Evolutionary conservation across 1,140 invertebrate species (phyloP).

Genomic region (Microplitis demolitor): DNA sequence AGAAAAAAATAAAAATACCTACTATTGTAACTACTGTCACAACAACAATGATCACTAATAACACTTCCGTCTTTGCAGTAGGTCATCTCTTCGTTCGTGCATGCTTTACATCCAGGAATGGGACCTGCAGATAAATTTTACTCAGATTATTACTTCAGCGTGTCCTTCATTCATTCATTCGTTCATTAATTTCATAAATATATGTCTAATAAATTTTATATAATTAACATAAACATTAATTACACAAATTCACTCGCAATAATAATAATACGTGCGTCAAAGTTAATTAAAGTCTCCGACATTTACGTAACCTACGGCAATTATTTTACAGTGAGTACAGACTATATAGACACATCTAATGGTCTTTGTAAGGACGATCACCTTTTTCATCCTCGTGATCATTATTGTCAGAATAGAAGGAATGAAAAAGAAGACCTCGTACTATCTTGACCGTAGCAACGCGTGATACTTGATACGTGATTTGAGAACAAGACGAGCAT

Average conservation of each 20-base stretch:
- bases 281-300: neutral
- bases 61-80: slow-evolving; percentile 69
- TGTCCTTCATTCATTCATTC: neutral
- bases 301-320: neutral
- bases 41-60: slow-evolving; percentile 75
- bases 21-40: slow-evolving; percentile 63
- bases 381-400: slow-evolving; percentile 1
- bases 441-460: slow-evolving; percentile 2
- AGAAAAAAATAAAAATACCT: slow-evolving; percentile 21
- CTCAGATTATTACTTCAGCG: slow-evolving; percentile 5
- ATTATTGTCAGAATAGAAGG: neutral
- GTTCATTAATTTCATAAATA: neutral
- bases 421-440: neutral
- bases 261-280: neutral
- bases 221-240: slow-evolving; percentile 20
- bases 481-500: slow-evolving; percentile 16
- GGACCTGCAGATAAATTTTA: slow-evolving; percentile 55
- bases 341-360: too few relatives aligned
- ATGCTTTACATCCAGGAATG: slow-evolving; percentile 68
- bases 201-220: neutral
- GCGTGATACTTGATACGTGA: slow-evolving; percentile 15
- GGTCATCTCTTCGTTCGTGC: slow-evolving; percentile 66
- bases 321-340: too few relatives aligned
- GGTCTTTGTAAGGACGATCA: neutral
- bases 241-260: slow-evolving; percentile 4